Conservation (phyloP, 2,888 invertebrate species). For the Alloplasta piceator region DNA sequence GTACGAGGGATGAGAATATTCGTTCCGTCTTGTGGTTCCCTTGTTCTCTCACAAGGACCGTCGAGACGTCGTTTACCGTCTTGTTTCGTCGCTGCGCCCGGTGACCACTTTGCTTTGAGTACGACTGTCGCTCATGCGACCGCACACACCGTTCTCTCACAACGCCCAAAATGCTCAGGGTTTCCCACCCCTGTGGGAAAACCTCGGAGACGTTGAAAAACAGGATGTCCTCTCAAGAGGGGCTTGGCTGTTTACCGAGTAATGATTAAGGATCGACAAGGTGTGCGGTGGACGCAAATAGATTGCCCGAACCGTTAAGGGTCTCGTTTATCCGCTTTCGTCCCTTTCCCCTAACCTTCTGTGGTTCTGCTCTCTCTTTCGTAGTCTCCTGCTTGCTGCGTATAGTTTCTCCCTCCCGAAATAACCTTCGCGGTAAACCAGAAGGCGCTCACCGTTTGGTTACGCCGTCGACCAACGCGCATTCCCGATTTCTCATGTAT, state of each 20-base stretch:
- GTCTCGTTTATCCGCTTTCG: slow-evolving; percentile 31
- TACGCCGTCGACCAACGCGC: neutral
- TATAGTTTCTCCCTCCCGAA: neutral
- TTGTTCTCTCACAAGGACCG: slow-evolving; percentile 3
- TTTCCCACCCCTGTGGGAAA: neutral
- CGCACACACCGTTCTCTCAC: slow-evolving; percentile 21
- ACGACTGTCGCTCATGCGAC: slow-evolving; percentile 38
- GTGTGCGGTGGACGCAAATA: slow-evolving; percentile 69
- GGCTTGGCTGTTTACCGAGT: slow-evolving; percentile 67
- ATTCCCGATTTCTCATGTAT: neutral
- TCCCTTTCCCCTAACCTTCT: neutral
- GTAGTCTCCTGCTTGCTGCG: neutral
- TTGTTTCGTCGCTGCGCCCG: slow-evolving; percentile 1
- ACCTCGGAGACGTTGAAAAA: slow-evolving; percentile 53
- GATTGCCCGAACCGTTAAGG: slow-evolving; percentile 51
- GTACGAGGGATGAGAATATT: slow-evolving; percentile 34
- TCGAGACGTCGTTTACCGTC: slow-evolving; percentile 2
- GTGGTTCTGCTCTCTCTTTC: neutral
- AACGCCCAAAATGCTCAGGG: neutral
- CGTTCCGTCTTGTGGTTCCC: slow-evolving; percentile 24
- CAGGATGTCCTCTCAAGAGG: neutral
- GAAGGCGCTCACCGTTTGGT: neutral
- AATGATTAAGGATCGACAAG: slow-evolving; percentile 71
- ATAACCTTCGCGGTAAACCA: neutral
- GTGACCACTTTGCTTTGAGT: slow-evolving; percentile 52